phyloP scores from a whole-genome alignment of 2,888 invertebrate genomes.

The Eilema caniola region DNA sequence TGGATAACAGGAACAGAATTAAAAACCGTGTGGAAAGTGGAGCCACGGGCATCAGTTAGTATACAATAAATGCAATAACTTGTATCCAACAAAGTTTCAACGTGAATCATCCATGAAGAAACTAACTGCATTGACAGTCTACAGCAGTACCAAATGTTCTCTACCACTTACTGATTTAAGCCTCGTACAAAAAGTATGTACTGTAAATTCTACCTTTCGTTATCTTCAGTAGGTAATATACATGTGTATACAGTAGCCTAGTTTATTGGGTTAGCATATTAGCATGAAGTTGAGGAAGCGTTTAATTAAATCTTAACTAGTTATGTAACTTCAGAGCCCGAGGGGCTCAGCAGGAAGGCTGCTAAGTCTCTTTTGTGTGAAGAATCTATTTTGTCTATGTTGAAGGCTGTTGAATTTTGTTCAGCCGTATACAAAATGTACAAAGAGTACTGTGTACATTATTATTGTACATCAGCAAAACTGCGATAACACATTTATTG shows the following conservation, averaged over 20 bases:
- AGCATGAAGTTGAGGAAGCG: constrained; percentile 47
- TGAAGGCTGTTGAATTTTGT: not conserved
- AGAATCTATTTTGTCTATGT: constrained; percentile 25
- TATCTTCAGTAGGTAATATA: constrained; percentile 1
- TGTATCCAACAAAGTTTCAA: no score
- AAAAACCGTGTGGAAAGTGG: no score
- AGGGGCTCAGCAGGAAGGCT: constrained; percentile 34
- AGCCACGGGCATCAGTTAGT: no score
- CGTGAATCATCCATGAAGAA: no score
- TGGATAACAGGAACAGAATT: no score
- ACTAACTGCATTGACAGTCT: no score
- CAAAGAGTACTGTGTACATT: no score
- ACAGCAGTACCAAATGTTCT: not conserved
- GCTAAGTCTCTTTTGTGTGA: constrained; percentile 23
- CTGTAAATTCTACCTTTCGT: not conserved
- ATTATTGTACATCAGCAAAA: no score
- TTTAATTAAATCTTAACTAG: constrained; percentile 53
- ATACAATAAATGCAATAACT: no score
- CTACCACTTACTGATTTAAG: not conserved
- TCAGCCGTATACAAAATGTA: not conserved
- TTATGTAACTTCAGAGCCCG: constrained; percentile 41
- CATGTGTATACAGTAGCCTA: constrained; percentile 24
- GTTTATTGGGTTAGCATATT: constrained; percentile 49
- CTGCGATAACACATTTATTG: no score
- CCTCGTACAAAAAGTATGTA: not conserved